Conservation (phyloP, 2,888 invertebrate genomes). For the Folsomia candida region DNA sequence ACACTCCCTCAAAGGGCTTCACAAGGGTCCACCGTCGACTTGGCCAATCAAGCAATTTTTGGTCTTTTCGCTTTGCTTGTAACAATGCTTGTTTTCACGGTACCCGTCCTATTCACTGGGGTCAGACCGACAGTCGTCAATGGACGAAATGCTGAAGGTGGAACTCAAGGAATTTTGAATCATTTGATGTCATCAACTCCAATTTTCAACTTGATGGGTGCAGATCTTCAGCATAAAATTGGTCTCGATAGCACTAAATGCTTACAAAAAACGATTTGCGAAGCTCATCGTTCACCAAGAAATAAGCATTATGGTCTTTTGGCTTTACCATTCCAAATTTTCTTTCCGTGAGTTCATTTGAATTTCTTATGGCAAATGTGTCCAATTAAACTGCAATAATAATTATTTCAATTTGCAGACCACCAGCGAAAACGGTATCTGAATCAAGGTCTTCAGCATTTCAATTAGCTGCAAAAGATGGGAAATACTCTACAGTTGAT, state of each 20-base stretch:
- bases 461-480: constrained; percentile 48
- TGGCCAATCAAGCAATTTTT: constrained; percentile 50
- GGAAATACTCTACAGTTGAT: constrained; percentile 42
- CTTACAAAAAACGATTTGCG: constrained; percentile 49
- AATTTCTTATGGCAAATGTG: background rate
- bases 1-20: constrained; percentile 46
- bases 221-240: constrained; percentile 46
- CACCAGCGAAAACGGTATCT: constrained; percentile 36
- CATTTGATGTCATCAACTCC: constrained; percentile 36
- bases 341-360: constrained; percentile 45
- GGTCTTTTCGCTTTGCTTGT: constrained; percentile 48
- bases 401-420: too few relatives aligned
- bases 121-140: constrained; percentile 41
- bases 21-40: constrained; percentile 45
- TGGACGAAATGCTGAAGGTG: constrained; percentile 28
- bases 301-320: constrained; percentile 44
- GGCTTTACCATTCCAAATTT: constrained; percentile 47
- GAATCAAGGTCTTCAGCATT: constrained; percentile 35
- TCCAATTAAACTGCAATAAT: too few relatives aligned
- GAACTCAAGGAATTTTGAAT: constrained; percentile 34
- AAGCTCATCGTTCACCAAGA: constrained; percentile 46
- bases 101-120: constrained; percentile 49
- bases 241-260: constrained; percentile 49
- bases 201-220: constrained; percentile 48
- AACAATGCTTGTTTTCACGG: constrained; percentile 46